phyloP scores from a whole-genome alignment of 1,140 invertebrate genomes.

The Drepana arcuata region DNA sequence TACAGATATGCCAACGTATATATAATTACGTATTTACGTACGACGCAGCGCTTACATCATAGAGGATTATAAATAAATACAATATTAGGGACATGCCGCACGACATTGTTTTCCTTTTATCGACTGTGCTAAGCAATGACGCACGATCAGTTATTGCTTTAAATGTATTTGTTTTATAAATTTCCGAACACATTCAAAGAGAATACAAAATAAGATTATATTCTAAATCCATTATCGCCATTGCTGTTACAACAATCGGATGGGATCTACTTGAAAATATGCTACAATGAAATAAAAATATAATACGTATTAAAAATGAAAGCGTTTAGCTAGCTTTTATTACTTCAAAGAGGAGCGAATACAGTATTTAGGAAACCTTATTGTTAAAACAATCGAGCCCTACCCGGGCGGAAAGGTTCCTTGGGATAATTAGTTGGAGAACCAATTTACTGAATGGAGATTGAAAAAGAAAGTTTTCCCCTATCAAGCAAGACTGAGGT shows the following conservation, averaged over 20 bases:
- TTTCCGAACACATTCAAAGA: too few species aligned
- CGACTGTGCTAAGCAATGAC: constrained; percentile 8
- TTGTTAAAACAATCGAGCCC: background rate
- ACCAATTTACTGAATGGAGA: constrained; percentile 15
- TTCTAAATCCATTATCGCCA: too few species aligned
- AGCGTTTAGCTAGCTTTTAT: background rate
- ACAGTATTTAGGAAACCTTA: background rate
- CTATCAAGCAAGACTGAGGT: constrained; percentile 10
- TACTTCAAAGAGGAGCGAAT: background rate
- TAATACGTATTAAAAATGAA: too few species aligned
- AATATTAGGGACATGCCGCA: background rate
- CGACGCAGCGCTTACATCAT: too few species aligned
- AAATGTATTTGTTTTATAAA: background rate
- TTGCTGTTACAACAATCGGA: too few species aligned
- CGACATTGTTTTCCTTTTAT: constrained; percentile 22
- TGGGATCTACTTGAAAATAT: too few species aligned
- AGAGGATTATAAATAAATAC: constrained; percentile 11
- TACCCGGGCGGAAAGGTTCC: background rate
- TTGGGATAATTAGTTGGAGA: constrained; percentile 1
- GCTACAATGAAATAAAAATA: too few species aligned
- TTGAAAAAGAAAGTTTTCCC: constrained; percentile 18
- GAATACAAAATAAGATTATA: too few species aligned
- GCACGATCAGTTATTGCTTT: constrained; percentile 1
- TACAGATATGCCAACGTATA: too few species aligned
- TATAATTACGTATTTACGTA: too few species aligned